These are phyloP conservation scores for Chlamydotis undulata DNA, from an alignment of 2,113 vertebrate species.

Conservation along the genomic window DNA sequence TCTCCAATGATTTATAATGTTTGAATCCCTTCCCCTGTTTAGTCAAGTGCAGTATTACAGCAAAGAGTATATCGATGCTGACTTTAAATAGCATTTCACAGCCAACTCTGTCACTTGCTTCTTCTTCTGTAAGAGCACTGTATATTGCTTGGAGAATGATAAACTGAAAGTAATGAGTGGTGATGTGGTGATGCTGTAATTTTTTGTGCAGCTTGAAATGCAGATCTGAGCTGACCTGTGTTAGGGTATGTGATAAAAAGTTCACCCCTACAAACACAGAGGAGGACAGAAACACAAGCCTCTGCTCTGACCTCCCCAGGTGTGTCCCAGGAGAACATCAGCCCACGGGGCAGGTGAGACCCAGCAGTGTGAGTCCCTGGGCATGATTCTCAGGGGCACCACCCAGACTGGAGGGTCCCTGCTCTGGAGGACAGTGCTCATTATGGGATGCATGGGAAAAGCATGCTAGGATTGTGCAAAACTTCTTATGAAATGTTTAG, in stretches of 20 bases:
- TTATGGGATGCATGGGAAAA: background rate
- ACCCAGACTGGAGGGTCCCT: background rate
- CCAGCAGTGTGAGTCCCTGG: background rate
- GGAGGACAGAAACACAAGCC: fast-evolving
- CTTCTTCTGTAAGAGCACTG: background rate
- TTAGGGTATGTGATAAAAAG: background rate
- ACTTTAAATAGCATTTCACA: slow-evolving; percentile 25
- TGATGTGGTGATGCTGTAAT: background rate
- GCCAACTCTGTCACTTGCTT: background rate
- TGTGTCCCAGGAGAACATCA: background rate
- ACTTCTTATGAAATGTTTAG: background rate
- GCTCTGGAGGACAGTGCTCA: too few relatives aligned
- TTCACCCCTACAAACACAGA: background rate
- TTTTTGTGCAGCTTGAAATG: background rate
- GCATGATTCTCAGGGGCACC: fast-evolving
- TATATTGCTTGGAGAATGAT: background rate
- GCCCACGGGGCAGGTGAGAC: background rate
- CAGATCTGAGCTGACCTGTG: background rate
- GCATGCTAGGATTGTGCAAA: background rate
- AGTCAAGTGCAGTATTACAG: slow-evolving; percentile 14
- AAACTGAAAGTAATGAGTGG: background rate
- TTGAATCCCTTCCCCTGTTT: slow-evolving; percentile 30
- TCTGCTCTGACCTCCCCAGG: background rate
- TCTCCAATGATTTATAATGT: slow-evolving; percentile 50
- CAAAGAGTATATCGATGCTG: background rate